Percentiles rank a stretch among this genome's conserved stretches.
These are phyloP conservation scores for Carterocephalus palaemon DNA, from an alignment of 2,888 invertebrate genomes.

Conservation along the genomic window DNA sequence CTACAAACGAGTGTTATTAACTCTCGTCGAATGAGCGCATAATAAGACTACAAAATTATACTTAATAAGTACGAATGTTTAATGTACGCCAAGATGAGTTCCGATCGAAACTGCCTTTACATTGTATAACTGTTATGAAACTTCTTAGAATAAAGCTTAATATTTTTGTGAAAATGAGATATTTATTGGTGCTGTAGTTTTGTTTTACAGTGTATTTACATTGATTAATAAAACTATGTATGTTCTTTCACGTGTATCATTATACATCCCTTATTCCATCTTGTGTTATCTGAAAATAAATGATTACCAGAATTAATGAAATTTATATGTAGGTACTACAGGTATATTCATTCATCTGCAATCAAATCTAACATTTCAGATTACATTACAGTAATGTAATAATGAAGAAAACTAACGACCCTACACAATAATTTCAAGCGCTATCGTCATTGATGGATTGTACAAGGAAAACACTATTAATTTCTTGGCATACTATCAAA, in stretches of 20 bases:
- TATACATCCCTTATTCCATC: conserved; percentile 68
- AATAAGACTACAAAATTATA: conserved; percentile 46
- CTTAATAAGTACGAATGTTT: conserved; percentile 34
- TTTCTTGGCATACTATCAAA: conserved; percentile 18
- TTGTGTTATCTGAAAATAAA: conserved; percentile 64
- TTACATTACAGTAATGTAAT: too few species aligned
- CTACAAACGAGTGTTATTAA: conserved; percentile 83
- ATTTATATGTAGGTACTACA: too few species aligned
- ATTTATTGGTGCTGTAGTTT: conserved; percentile 79
- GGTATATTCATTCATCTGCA: too few species aligned
- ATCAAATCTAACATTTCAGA: too few species aligned
- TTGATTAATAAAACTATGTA: conserved; percentile 70
- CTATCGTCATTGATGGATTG: too few species aligned
- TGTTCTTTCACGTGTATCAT: conserved; percentile 54
- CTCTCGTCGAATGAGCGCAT: conserved; percentile 69
- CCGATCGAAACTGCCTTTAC: conserved; percentile 67
- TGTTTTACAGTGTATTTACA: conserved; percentile 72
- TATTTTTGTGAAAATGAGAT: conserved; percentile 76
- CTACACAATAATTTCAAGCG: too few species aligned
- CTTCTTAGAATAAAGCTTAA: conserved; percentile 66
- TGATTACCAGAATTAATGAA: too few species aligned
- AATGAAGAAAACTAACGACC: too few species aligned
- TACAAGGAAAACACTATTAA: too few species aligned
- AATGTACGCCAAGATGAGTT: conserved; percentile 43
- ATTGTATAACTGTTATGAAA: conserved; percentile 65